Base-by-base conservation (phyloP, 64 coral and sea anemone genomes). In the Pocillopora damicornis region DNA sequence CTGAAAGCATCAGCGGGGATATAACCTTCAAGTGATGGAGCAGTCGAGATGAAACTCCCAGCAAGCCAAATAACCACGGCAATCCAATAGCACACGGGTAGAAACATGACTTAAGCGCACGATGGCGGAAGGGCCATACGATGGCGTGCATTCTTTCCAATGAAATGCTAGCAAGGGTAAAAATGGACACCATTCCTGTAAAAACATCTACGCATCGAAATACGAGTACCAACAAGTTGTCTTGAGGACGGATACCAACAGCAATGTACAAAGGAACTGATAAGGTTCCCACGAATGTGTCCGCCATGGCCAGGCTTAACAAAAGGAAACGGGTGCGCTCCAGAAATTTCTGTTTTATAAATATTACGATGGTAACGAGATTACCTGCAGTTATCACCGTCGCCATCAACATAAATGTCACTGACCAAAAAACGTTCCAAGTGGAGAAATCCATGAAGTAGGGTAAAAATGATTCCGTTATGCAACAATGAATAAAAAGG, bases 211-310 rank as follows among this genome's bases (percentile, higher is more conserved):
- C 37, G 57, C 75, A 77, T 58, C 56, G 75, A 20, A 77, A 77
- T 51, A 42, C 1, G 12, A 77, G 45, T 23, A 58, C 57, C 75
- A 77, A 20, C 6, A 58, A 18, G 11, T 4, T 15, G 0, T 77
- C 20, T 4, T 38, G 45, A 0, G 35, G 1, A 42, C 20, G 42
- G 57, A 77, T 57, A 11, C 75, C 75, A 77, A 77, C 38, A 77
- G 75, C 75, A n/a, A 77, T 77, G 75, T 77, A 77, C 38, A 77
- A 37, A 57, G 75, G 75, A 22, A 77, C 75, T 15, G 75, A 38
- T 51, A 77, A 57, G 7, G 75, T 42, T 77, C 75, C 75, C 1
- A 77, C 45, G 1, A 77, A 18, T 17, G 57, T 38, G 18, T 77
- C 75, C 18, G 75, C 75, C 7, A 77, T 77, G 75, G 75, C 75